These are phyloP conservation scores for Papilio protenor DNA, from an alignment of 2,888 invertebrate genomes.

Conservation along the genomic window DNA sequence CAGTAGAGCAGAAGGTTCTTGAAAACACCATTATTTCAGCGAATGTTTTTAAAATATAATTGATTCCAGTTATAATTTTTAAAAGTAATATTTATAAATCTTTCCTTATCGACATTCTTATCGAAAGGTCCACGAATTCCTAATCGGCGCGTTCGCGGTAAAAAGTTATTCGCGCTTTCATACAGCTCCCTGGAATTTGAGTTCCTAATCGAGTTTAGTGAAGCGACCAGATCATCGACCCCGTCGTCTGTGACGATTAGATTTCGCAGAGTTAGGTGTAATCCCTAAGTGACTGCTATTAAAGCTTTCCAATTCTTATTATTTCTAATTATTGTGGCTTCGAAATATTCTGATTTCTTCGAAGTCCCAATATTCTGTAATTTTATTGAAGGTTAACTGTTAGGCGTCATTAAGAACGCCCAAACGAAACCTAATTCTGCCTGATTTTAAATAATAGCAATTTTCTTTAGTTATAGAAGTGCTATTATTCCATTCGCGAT, in stretches of 20 bases:
- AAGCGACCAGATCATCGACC: background rate
- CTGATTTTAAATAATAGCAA: background rate
- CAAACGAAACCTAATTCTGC: background rate
- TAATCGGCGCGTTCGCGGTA: background rate
- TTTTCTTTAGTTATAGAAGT: background rate
- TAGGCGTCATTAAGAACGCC: no score
- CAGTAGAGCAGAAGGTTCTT: background rate
- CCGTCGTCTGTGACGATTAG: constrained; percentile 4
- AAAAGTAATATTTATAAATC: background rate
- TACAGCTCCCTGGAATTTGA: constrained; percentile 6
- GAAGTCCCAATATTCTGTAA: background rate
- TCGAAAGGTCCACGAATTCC: constrained; percentile 26
- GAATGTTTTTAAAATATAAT: background rate
- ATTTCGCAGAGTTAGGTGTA: constrained; percentile 4
- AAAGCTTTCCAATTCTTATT: background rate
- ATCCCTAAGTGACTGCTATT: background rate
- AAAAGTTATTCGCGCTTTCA: constrained; percentile 13
- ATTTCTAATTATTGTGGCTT: background rate
- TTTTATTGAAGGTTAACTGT: no score
- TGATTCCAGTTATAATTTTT: background rate
- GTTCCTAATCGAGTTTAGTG: background rate
- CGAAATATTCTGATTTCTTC: background rate
- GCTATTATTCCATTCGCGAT: constrained; percentile 29
- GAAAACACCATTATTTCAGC: background rate
- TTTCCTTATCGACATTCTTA: constrained; percentile 6